Evolutionary conservation across 2,797 vertebrate genomes (phyloP), one percentile per base, ranked within the genome.

Genomic region (Onychomys arenicola): DNA sequence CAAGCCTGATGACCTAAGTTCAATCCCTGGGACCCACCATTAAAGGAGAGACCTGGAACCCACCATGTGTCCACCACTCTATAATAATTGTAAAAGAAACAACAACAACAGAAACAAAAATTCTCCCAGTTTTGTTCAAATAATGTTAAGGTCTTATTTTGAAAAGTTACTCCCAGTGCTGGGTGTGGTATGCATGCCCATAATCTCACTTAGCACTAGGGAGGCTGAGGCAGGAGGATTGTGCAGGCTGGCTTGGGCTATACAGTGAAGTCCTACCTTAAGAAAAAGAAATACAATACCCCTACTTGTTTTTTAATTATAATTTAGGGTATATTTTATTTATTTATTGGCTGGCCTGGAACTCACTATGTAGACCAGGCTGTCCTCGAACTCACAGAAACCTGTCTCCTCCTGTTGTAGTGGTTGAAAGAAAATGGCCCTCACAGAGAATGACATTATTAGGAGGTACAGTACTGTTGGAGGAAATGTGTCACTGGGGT

Each of bases 261-360:
- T 34, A 81, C 0, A 81, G 34, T 14, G 21, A 57, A 81, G n/a
- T 34, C 25, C 29, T 5, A 80, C 34, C 49, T 55, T 49, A 80
- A 55, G 32, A 80, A 59, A 59, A 81, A 81, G 78, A 81, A 57
- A 57, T 7, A 81, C 17, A 37, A 34, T 29, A 27, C 11, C 52
- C 43, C 49, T 27, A 88, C 5, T 67, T 95, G 16, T 67, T 76
- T 76, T 87, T 94, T 82, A 63, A 90, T n/a, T 85, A 40, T 82
- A 82, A 84, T 29, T 94, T 90, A 89, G 81, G 40, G 86, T 61
- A 29, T 37, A 55, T 23, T 37, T 57, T 37, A 13, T 37, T 7
- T 57, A 29, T 5, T 55, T 52, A 10, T 21, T 81, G 52, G 34
- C 52, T 57, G n/a, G 16, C 9, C 9, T 55, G 49, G 29, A 52